Evolutionary conservation across 2,888 invertebrate species (phyloP).

Genomic region (Papilio demoleus): DNA sequence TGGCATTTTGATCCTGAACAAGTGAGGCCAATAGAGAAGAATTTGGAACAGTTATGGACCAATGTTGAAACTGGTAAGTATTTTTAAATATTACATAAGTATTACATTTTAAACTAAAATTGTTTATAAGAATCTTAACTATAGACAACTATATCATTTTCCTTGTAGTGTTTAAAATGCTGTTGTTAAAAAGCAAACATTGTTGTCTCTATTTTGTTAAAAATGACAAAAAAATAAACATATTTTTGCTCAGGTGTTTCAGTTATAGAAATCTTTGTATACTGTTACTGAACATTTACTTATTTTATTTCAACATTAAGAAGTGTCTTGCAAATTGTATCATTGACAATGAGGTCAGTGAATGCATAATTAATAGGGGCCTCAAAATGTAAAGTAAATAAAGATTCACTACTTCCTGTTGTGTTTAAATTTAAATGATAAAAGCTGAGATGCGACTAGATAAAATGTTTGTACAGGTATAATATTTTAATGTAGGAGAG

Average conservation of each 20-base stretch:
- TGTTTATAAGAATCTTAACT: no score
- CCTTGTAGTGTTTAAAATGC: no score
- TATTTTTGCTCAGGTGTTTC: no score
- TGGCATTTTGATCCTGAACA: constrained; percentile 86
- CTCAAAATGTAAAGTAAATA: not conserved
- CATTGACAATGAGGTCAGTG: constrained; percentile 17
- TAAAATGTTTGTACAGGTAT: no score
- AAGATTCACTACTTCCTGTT: not conserved
- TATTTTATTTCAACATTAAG: not conserved
- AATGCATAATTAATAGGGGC: constrained; percentile 4
- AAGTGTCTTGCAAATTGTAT: not conserved
- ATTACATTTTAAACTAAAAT: not conserved
- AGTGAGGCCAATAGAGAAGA: constrained; percentile 82
- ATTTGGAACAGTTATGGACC: constrained; percentile 87
- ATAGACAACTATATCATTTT: no score
- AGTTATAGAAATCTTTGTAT: no score
- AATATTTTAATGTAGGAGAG: no score
- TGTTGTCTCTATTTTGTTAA: no score
- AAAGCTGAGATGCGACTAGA: no score
- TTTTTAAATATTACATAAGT: not conserved
- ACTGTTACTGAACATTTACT: not conserved
- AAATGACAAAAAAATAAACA: no score
- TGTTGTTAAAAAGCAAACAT: no score
- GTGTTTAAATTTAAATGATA: not conserved
- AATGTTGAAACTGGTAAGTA: constrained; percentile 85